Conservation (phyloP, 2,888 invertebrate species). For the Leptinotarsa juncta region DNA sequence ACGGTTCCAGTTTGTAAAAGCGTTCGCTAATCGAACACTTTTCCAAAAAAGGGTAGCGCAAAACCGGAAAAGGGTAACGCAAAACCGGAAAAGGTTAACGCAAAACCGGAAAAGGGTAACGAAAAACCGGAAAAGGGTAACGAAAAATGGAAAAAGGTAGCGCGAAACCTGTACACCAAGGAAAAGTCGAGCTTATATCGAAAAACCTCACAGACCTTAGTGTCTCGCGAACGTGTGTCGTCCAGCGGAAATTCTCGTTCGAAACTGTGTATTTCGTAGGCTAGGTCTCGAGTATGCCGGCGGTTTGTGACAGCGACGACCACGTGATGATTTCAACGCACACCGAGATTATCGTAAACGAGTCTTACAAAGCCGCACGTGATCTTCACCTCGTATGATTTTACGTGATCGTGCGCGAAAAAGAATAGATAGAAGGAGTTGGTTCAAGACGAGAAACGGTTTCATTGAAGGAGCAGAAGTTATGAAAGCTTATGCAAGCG, state of each 20-base stretch:
- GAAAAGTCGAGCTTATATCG: slow-evolving; percentile 17
- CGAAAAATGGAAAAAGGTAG: neutral
- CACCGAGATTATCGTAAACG: slow-evolving; percentile 37
- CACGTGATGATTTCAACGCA: slow-evolving; percentile 45
- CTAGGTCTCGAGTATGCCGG: slow-evolving; percentile 7
- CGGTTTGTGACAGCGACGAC: slow-evolving; percentile 30
- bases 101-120: slow-evolving; percentile 1
- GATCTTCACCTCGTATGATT: slow-evolving; percentile 28
- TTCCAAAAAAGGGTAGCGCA: slow-evolving; percentile 5
- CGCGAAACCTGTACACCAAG: neutral
- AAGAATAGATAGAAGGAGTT: neutral
- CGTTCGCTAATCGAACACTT: neutral
- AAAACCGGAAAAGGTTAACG: neutral
- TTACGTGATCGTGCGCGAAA: slow-evolving; percentile 9
- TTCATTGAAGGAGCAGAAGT: neutral
- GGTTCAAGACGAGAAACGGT: neutral
- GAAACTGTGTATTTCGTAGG: slow-evolving; percentile 4
- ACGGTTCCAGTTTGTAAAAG: slow-evolving; percentile 8
- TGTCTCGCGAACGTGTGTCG: neutral
- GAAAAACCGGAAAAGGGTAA: neutral
- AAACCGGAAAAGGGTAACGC: slow-evolving; percentile 2
- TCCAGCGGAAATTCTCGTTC: slow-evolving; percentile 2
- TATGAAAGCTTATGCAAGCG: too few species aligned
- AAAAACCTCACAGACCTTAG: neutral
- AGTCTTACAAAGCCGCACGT: slow-evolving; percentile 42